These are phyloP conservation scores for Campoletis raptor DNA, from an alignment of 2,888 invertebrate genomes.

Conservation along the genomic window DNA sequence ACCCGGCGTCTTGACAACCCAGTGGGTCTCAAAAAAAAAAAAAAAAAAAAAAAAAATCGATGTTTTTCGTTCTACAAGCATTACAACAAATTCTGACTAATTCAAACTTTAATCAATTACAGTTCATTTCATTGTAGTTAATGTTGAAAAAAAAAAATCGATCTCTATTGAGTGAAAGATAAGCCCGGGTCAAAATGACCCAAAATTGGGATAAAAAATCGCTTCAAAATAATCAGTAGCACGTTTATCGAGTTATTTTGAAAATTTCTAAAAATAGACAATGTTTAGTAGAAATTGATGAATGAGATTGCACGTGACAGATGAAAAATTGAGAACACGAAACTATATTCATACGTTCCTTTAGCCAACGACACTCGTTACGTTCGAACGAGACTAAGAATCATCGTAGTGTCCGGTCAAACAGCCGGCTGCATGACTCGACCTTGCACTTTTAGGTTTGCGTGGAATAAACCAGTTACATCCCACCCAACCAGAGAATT, in stretches of 20 bases:
- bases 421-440: conserved; percentile 15
- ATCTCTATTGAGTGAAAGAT: no score
- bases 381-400: conserved; percentile 16
- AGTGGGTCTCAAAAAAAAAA: background rate
- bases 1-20: background rate
- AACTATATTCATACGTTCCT: conserved; percentile 28
- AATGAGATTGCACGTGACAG: background rate
- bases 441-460: conserved; percentile 68
- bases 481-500: conserved; percentile 23
- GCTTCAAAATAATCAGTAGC: background rate
- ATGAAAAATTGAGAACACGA: conserved; percentile 17
- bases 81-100: background rate
- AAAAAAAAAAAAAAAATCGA: background rate
- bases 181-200: background rate
- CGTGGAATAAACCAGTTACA: conserved; percentile 67
- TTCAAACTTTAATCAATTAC: no score
- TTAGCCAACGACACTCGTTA: conserved; percentile 16
- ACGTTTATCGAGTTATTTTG: background rate
- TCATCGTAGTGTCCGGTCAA: conserved; percentile 37
- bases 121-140: background rate
- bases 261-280: background rate
- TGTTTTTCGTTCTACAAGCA: background rate
- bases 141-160: background rate
- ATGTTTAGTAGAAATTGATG: background rate
- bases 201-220: background rate